Percentiles rank a stretch among this genome's conserved stretches.
Conservation (phyloP, 1,140 invertebrate genomes). For the Macrotrachela quadricornifera region DNA sequence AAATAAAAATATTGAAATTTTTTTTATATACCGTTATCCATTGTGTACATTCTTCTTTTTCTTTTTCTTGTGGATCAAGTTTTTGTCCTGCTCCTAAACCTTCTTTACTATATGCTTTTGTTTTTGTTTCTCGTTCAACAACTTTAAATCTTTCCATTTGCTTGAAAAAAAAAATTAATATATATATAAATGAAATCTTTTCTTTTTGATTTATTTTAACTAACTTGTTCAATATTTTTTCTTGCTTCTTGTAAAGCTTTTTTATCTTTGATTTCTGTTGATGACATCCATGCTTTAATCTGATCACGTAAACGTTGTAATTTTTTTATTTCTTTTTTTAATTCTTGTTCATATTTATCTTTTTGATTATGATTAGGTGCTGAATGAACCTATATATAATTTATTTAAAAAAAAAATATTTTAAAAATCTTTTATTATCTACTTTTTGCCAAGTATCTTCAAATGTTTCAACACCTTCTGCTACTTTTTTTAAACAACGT, state of each 20-base stretch:
- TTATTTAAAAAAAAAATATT: no score
- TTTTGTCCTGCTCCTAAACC: constrained; percentile 91
- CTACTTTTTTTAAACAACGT: constrained; percentile 94
- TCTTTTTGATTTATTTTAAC: constrained; percentile 15
- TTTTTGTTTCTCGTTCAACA: constrained; percentile 95
- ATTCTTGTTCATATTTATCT: constrained; percentile 99
- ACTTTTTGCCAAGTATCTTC: constrained; percentile 99
- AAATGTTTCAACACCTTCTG: constrained; percentile 91
- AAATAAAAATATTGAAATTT: no score
- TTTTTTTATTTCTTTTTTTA: constrained; percentile 99
- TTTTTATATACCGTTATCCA: constrained; percentile 52
- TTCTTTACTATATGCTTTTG: constrained; percentile 95
- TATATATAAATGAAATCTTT: neutral
- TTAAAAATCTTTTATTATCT: no score
- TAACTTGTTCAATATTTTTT: constrained; percentile 91
- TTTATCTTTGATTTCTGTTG: constrained; percentile 97
- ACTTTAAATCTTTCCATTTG: constrained; percentile 99
- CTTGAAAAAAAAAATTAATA: constrained; percentile 31
- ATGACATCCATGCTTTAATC: constrained; percentile 99
- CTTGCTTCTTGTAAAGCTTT: constrained; percentile 75
- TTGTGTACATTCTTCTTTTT: constrained; percentile 74
- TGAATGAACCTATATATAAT: constrained; percentile 39
- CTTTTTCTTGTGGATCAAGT: constrained; percentile 88
- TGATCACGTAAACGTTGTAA: constrained; percentile 89
- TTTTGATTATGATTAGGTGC: constrained; percentile 98